phyloP scores from a whole-genome alignment of 1,140 invertebrate species.

The Phenacoccus solenopsis region DNA sequence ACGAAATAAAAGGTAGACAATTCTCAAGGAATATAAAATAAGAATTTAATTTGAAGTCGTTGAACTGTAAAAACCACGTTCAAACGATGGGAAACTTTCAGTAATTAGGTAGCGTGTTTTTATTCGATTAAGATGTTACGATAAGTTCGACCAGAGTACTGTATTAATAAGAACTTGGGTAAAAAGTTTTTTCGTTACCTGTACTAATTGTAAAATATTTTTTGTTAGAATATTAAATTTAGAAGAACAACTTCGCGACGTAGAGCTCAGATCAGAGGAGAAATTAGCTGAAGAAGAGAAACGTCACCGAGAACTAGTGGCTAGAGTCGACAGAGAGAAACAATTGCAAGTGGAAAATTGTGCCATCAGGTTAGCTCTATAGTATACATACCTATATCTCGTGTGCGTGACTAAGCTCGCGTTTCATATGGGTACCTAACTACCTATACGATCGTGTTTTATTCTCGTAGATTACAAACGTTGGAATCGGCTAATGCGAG shows the following conservation, averaged over 20 bases:
- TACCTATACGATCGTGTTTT: not conserved
- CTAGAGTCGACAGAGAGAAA: conserved; percentile 70
- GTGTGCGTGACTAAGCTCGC: not conserved
- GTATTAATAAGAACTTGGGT: too few species aligned
- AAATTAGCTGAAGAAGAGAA: conserved; percentile 70
- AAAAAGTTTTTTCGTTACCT: too few species aligned
- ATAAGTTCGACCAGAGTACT: too few species aligned
- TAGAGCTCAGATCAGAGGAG: conserved; percentile 74
- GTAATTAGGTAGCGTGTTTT: too few species aligned
- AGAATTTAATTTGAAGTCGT: too few species aligned
- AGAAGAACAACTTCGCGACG: conserved; percentile 81
- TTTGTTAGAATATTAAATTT: conserved; percentile 77
- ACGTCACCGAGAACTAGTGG: conserved; percentile 64
- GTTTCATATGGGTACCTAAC: too few species aligned
- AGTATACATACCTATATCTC: not conserved
- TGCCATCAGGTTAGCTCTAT: conserved; percentile 44
- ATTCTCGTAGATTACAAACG: conserved; percentile 46
- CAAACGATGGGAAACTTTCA: too few species aligned
- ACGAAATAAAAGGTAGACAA: too few species aligned
- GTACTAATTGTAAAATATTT: too few species aligned
- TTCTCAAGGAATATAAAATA: too few species aligned
- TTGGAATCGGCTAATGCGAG: conserved; percentile 63
- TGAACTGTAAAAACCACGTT: too few species aligned
- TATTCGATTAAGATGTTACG: too few species aligned
- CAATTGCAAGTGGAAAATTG: conserved; percentile 74